These are phyloP conservation scores for Myrmophylax atrothorax DNA, from an alignment of 2,113 vertebrate genomes.

Conservation along the genomic window DNA sequence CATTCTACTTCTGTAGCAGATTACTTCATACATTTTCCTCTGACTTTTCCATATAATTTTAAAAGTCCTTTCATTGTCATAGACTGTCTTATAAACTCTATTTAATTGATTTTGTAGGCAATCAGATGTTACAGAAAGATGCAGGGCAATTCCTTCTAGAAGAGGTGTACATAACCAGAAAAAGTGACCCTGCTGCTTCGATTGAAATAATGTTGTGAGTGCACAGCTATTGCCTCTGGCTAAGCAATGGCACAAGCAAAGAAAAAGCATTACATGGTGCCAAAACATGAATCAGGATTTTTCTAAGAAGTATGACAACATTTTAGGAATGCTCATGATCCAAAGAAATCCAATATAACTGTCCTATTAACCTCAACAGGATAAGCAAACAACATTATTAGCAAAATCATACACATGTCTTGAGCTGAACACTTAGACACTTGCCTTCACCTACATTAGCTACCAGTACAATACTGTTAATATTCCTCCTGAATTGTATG, in stretches of 20 bases:
- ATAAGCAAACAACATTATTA: neutral
- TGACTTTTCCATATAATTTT: neutral
- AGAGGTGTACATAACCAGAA: neutral
- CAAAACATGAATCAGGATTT: neutral
- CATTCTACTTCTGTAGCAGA: neutral
- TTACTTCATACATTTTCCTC: neutral
- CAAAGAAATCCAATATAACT: neutral
- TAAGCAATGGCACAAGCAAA: neutral
- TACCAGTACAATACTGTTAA: neutral
- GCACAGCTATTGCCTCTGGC: neutral
- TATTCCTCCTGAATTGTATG: neutral
- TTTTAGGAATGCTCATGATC: neutral
- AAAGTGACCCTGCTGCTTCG: neutral
- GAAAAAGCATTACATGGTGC: neutral
- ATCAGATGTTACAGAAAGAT: neutral
- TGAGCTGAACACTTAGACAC: neutral
- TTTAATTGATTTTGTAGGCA: neutral
- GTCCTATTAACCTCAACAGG: neutral
- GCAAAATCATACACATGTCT: neutral
- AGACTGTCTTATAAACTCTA: neutral
- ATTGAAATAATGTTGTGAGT: neutral
- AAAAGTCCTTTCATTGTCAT: neutral
- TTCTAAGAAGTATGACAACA: neutral
- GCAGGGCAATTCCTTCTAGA: neutral
- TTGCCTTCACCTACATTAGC: neutral